Conservation (phyloP, 2,888 invertebrate species). For the Spisula subtruncata region DNA sequence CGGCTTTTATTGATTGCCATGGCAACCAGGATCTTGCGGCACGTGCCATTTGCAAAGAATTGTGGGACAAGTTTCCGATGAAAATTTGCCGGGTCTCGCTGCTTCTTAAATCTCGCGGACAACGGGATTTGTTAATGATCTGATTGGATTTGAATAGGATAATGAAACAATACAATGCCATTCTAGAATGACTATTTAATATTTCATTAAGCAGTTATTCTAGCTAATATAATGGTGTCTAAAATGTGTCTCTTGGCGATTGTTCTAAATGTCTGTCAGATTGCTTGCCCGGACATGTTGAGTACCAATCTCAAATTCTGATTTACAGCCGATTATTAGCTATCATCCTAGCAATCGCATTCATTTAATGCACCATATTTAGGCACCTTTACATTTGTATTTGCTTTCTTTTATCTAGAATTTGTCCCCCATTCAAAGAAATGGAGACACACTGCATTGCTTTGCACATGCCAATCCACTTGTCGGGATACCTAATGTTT, state of each 20-base stretch:
- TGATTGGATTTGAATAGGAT: neutral
- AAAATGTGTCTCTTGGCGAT: constrained; percentile 46
- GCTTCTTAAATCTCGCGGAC: constrained; percentile 25
- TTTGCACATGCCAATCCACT: too few relatives aligned
- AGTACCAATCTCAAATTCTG: constrained; percentile 7
- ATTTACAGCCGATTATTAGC: neutral
- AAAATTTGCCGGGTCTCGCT: constrained; percentile 22
- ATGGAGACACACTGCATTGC: too few relatives aligned
- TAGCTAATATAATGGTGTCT: constrained; percentile 58
- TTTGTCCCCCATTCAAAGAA: too few relatives aligned
- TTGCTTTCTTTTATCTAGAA: neutral
- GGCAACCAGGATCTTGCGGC: constrained; percentile 54
- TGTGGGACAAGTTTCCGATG: constrained; percentile 42
- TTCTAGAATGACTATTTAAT: constrained; percentile 60
- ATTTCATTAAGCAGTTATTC: constrained; percentile 66
- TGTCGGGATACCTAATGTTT: too few relatives aligned
- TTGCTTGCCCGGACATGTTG: neutral
- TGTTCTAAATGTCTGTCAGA: neutral
- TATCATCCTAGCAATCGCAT: neutral
- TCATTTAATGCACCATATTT: neutral
- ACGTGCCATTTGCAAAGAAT: constrained; percentile 49
- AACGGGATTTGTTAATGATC: neutral
- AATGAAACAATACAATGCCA: constrained; percentile 2
- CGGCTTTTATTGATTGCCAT: constrained; percentile 66
- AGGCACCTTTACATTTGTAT: neutral